Base-by-base conservation (phyloP, 2,797 vertebrate genomes). In the Podarcis lilfordi region DNA sequence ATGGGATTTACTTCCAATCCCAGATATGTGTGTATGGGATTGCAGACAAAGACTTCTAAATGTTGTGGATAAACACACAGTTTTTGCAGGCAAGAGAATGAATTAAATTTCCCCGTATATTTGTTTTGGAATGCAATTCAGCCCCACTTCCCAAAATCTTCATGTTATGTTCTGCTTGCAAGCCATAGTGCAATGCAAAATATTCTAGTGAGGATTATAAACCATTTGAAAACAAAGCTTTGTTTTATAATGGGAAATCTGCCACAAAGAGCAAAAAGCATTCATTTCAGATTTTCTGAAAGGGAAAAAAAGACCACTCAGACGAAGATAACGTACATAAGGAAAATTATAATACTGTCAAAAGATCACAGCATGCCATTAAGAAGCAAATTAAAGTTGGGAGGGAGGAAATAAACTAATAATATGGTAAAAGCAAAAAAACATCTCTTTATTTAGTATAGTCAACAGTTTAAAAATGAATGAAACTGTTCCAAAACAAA, bases 241-340 rank as follows among this genome's bases (percentile, higher is more conserved):
- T 84, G 3, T 8, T 8, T 91, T 87, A 55, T 40, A 90, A 90
- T 5, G 87, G 68, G 89, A 91, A 89, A 6, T 68, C 23, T 89
- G 55, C 59, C 64, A 9, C 88, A 91, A 89, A 37, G 45, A 45
- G 45, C 85, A 91, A 90, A 78, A 19, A 80, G 59, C 91, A 91
- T 27, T 76, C 35, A 85, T 11, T 27, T 76, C 35, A 85, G 15
- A n/a, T 45, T 89, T 61, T 9, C 35, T 91, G 79, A 89, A 93
- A 91, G 84, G 37, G 27, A 87, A 90, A 87, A 79, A 90, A 85
- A 75, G 61, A 27, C 32, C 76, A 84, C 9, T 37, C 92, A 86
- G 91, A 86, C 50, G 82, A 93, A 89, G 3, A 32, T 64, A 84
- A 92, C 13, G 50, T 32, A 86, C 7, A 89, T 21, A 2, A 23